Evolutionary conservation across 2,797 vertebrate genomes (phyloP), one percentile per base, ranked within the genome.

Genomic region (Sebastes hopkinsi): DNA sequence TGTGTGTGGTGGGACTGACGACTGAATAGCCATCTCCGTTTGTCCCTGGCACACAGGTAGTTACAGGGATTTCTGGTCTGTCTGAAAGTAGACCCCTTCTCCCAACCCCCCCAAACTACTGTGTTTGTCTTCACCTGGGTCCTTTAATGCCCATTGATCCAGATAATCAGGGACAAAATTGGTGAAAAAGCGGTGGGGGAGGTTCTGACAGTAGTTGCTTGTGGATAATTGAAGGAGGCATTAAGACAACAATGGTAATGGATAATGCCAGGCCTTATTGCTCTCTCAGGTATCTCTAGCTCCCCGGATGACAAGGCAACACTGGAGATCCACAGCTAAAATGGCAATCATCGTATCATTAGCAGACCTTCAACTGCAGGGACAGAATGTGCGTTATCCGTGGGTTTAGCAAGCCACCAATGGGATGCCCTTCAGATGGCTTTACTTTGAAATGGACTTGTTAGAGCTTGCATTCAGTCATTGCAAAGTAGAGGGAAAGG

Each of bases 131-230:
- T 72, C 69, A 74, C 86, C 69, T 77, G 90, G 85, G 66, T 89
- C 87, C 79, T 89, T 91, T 94, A 95, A 95, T 92, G 84, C 94
- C 87, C 83, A 90, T 83, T 95, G 93, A 95, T 94, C 94, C 92
- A 85, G 86, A 89, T 94, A 95, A 95, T 95, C 92, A 86, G 93
- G 89, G 85, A 81, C 86, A 79, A 90, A 91, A 92, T 93, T 92
- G 86, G 86, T 60, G 62, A 72, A 89, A 88, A 92, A 85, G 42
- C 85, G 29, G 84, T 55, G 61, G 84, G 87, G 91, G 86, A 83
- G 76, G 81, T 81, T 90, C 56, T 91, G 89, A 90, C 91, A 94
- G 90, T 86, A 67, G 83, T 23, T 88, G 83, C 89, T 91, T 72
- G 82, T 79, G 87, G 91, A 89, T 93, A 94, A 94, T 92, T 94